Evolutionary conservation across 2,888 invertebrate genomes (phyloP), one percentile per base, ranked within the genome.

Genomic region (Sisyra nigra): DNA sequence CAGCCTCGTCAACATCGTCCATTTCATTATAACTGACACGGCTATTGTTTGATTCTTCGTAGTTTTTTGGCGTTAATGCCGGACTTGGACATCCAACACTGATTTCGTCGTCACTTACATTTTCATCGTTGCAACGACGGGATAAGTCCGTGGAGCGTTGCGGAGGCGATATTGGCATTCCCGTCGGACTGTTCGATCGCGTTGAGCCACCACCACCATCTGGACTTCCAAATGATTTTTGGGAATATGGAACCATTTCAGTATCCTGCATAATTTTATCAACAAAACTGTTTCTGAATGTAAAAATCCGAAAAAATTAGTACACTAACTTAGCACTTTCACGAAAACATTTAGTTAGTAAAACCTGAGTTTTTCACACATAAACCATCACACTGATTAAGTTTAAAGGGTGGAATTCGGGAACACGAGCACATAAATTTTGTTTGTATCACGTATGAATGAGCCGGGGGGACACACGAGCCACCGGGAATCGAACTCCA

Each of bases 11-110:
- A 34, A 51, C 53, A 15, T 56, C 59, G 9, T 56, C 58, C 30
- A 54, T 48, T n/a, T 49, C 51, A 15, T 50, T 54, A n/a, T 53
- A 54, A 7, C 42, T 50, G 7, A 48, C 48, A 41, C 52, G 47
- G 44, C 49, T 49, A 41, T 44, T 45, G 39, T 46, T 24, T 24
- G 24, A 24, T 24, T 24, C 42, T 46, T 50, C 45, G 47, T 51
- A 45, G 52, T 49, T 35, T 54, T 49, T 49, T 11, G 41, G 55
- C 48, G 38, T 38, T 53, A 63, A 60, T 44, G 66, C 55, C 3
- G 74, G 74, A 46, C 72, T 72, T 44, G 82, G 82, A 53, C 82
- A 79, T 31, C 83, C 83, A 33, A 83, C 83, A 60, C 82, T 82
- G 55, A 83, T 84, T 62, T 83, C 83, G 65, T 81, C 82, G 51